phyloP scores from a whole-genome alignment of 2,113 vertebrate genomes.

The Pseudolaguvia tuberculata region DNA sequence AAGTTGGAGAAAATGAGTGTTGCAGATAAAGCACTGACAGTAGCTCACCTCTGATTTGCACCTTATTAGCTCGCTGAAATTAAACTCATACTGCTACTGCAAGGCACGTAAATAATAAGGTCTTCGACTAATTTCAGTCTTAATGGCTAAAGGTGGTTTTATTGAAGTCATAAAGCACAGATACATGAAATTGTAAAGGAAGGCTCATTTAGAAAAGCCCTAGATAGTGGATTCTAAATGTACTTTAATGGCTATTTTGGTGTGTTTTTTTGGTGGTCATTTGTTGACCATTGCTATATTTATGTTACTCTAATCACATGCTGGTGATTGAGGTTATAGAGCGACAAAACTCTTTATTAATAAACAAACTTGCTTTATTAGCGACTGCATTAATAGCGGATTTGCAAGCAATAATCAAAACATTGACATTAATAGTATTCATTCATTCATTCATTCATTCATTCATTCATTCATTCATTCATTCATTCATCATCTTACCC shows the following conservation, averaged over 20 bases:
- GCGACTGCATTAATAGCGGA: neutral
- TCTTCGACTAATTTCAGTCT: conserved; percentile 9
- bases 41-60: conserved; percentile 53
- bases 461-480: too few species aligned
- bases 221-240: neutral
- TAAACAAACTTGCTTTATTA: too few species aligned
- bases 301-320: neutral
- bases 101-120: conserved; percentile 51
- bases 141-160: conserved; percentile 19
- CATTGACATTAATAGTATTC: too few species aligned
- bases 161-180: conserved; percentile 6
- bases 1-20: neutral
- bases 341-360: neutral
- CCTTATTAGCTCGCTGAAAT: conserved; percentile 51
- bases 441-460: too few species aligned
- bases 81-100: conserved; percentile 48
- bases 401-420: too few species aligned
- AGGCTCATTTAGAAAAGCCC: neutral
- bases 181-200: neutral
- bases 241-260: neutral
- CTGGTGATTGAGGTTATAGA: neutral
- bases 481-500: too few species aligned
- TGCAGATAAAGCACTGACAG: conserved; percentile 44
- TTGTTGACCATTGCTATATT: neutral
- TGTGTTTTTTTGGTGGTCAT: neutral